Evolutionary conservation across 1,140 invertebrate genomes (phyloP).

Genomic region (Pristionchus pacificus): DNA sequence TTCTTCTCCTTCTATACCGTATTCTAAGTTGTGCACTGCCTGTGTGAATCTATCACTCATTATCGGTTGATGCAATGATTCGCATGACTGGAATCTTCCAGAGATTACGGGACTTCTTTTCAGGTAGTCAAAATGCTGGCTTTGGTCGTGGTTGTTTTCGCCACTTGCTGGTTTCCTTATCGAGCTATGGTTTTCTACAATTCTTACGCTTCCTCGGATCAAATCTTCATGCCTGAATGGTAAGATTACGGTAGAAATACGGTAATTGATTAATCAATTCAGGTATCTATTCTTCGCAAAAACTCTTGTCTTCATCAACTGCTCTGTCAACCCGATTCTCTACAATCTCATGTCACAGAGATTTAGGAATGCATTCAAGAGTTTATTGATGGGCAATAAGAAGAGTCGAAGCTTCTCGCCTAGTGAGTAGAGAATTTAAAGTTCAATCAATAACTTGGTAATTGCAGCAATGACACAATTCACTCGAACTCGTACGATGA

Average conservation of each 20-base stretch:
- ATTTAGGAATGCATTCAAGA: slow-evolving; percentile 65
- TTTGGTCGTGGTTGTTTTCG: slow-evolving; percentile 63
- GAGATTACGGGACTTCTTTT: no score
- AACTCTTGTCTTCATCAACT: slow-evolving; percentile 51
- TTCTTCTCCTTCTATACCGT: no score
- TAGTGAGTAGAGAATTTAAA: no score
- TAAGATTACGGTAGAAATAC: no score
- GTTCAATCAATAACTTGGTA: no score
- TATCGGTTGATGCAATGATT: no score
- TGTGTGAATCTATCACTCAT: no score
- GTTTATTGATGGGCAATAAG: slow-evolving; percentile 22
- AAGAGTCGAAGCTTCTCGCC: neutral
- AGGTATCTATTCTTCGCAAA: slow-evolving; percentile 57
- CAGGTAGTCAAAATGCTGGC: slow-evolving; percentile 66
- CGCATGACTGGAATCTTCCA: no score
- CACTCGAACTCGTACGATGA: no score
- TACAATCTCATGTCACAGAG: slow-evolving; percentile 82
- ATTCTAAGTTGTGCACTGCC: no score
- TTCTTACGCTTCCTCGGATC: slow-evolving; percentile 53
- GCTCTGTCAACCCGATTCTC: slow-evolving; percentile 74
- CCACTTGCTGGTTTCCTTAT: slow-evolving; percentile 64
- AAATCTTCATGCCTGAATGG: slow-evolving; percentile 35
- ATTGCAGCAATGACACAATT: no score
- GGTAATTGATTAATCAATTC: slow-evolving; percentile 60
- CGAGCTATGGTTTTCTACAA: slow-evolving; percentile 54